These are phyloP conservation scores for Drosophila subquinaria DNA, from an alignment of 2,888 invertebrate genomes.

Conservation along the genomic window DNA sequence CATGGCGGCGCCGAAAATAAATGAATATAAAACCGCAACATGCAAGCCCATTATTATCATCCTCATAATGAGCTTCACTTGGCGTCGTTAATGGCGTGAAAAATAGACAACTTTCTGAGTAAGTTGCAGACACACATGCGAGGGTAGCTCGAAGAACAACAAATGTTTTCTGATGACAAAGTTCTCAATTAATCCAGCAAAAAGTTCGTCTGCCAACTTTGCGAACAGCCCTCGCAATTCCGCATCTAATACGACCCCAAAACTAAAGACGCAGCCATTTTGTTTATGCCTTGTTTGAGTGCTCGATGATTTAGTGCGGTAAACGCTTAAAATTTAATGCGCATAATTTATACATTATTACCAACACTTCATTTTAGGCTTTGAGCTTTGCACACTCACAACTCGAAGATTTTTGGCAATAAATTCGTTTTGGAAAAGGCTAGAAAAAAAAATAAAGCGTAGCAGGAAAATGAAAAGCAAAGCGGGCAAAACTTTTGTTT, in stretches of 20 bases:
- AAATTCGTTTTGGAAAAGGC: conserved; percentile 60
- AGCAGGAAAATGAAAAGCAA: conserved; percentile 31
- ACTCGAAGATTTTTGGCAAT: conserved; percentile 64
- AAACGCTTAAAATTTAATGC: conserved; percentile 69
- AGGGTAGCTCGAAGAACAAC: conserved; percentile 14
- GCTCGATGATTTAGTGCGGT: conserved; percentile 56
- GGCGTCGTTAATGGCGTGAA: conserved; percentile 57
- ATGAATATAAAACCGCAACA: conserved; percentile 57
- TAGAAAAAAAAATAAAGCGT: conserved; percentile 14
- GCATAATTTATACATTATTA: conserved; percentile 76
- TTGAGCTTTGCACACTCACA: conserved; percentile 4
- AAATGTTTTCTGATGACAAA: neutral
- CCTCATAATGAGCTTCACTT: conserved; percentile 44
- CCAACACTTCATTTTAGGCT: conserved; percentile 70
- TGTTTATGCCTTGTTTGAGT: conserved; percentile 46
- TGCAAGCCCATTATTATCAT: conserved; percentile 44
- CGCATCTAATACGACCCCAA: neutral
- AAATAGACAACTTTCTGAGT: conserved; percentile 57
- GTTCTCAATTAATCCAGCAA: neutral
- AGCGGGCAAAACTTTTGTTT: conserved; percentile 70
- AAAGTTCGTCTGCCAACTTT: neutral
- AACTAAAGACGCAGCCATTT: conserved; percentile 37
- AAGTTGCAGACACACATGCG: conserved; percentile 24
- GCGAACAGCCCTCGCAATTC: conserved; percentile 26
- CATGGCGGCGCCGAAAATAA: conserved; percentile 59